phyloP scores from a whole-genome alignment of 2,113 vertebrate genomes.

The Coracopsis vasa region DNA sequence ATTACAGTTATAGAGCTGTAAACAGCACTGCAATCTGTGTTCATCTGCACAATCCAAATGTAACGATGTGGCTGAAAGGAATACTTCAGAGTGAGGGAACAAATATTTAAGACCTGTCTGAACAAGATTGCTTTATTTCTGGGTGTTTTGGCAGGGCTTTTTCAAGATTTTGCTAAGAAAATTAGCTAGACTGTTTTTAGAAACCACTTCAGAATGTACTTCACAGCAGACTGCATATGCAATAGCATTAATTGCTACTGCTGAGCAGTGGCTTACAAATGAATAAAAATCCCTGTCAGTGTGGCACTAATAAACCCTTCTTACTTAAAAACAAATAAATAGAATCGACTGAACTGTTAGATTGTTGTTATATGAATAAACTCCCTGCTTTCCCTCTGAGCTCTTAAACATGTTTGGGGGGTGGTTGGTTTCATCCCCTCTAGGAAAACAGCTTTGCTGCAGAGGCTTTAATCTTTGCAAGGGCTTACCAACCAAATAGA shows the following conservation, averaged over 20 bases:
- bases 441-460: background rate
- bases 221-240: background rate
- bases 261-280: background rate
- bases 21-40: background rate
- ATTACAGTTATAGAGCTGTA: background rate
- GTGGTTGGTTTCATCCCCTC: background rate
- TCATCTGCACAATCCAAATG: background rate
- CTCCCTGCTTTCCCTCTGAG: background rate
- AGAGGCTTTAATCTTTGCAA: background rate
- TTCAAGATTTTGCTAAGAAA: conserved; percentile 13
- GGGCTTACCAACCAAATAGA: background rate
- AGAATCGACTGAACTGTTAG: background rate
- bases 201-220: background rate
- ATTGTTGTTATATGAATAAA: background rate
- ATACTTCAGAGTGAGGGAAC: background rate
- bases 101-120: background rate
- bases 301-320: background rate
- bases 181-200: background rate
- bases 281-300: background rate
- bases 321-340: background rate
- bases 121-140: background rate
- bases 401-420: background rate
- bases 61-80: background rate
- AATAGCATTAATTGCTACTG: background rate
- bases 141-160: background rate